Evolutionary conservation across 2,113 vertebrate genomes (phyloP).

Genomic region (Engraulis encrasicolus): DNA sequence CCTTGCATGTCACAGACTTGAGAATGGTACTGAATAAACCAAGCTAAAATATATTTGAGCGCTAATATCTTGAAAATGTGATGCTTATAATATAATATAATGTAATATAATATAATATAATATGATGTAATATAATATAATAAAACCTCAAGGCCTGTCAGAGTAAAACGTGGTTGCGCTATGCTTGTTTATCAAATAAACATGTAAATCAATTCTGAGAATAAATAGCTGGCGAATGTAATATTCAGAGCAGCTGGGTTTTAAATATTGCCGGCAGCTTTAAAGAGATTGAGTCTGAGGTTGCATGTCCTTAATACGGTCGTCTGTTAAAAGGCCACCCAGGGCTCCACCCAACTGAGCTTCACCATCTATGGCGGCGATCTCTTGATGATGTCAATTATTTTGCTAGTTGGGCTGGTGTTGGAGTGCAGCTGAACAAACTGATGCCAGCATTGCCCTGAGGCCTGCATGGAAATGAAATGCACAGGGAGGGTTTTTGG

Average conservation of each 20-base stretch:
- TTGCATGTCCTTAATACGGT: not conserved
- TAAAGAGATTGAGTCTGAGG: not conserved
- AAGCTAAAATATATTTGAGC: no score
- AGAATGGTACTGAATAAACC: no score
- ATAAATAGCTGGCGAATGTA: not conserved
- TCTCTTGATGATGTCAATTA: slow-evolving; percentile 12
- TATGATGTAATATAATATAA: no score
- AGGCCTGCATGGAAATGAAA: not conserved
- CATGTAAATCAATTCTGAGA: not conserved
- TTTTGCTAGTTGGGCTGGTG: slow-evolving; percentile 6
- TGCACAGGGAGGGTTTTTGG: not conserved
- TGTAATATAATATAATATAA: no score
- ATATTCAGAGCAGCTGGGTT: not conserved
- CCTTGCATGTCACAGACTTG: no score
- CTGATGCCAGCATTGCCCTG: not conserved
- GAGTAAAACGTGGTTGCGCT: not conserved
- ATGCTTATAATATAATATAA: no score
- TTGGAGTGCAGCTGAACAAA: not conserved
- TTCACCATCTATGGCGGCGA: not conserved
- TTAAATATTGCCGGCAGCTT: not conserved
- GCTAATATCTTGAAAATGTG: no score
- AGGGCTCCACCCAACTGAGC: not conserved
- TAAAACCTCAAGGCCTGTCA: no score
- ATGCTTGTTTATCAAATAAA: not conserved
- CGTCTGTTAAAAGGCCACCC: not conserved